Base-by-base conservation (phyloP, 2,113 vertebrate species). In the Scatophagus argus region DNA sequence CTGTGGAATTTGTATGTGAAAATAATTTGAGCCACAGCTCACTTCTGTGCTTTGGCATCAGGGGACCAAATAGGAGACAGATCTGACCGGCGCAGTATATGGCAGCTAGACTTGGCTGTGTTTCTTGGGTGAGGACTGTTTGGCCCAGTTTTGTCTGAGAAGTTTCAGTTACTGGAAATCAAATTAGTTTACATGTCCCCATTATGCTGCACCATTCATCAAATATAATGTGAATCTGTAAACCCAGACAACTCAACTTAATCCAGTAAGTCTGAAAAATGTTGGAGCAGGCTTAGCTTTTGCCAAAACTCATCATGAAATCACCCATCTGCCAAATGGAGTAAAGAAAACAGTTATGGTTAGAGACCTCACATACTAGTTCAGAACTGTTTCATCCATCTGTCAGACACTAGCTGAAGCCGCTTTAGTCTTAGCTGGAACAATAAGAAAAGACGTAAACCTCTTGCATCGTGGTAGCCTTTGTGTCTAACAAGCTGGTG, bases 401-500 rank as follows among this genome's bases (percentile, higher is more conserved):
- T 74, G 41, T 68, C 29, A 79, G 70, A 17, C 23, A 63, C 52
- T 31, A n/a, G 34, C 17, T 43, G 27, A 61, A 32, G 38, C n/a
- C 39, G 38, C 19, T n/a, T 61, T 16, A 32, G 58, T 77, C 21
- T 43, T 41, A n/a, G 23, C 1, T 12, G 29, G 14, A n/a, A n/a
- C n/a, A 54, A 64, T 52, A 39, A 77, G 44, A 17, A 44, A 49
- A 83, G 79, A 79, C 21, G 80, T 77, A 47, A 91, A 74, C 47
- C 34, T 80, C 56, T 70, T 58, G 60, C 67, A 62, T 76, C 73
- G 56, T 62, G 63, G 72, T 79, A 75, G 77, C 60, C 54, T 76
- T 62, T 70, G 76, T 83, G 72, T 81, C 89, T 93, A 72, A 91
- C 94, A 89, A 63, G 83, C 52, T 67, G 80, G 91, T 91, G 91